Evolutionary conservation across 92 coral and sea anemone genomes (phyloP), one percentile per base, ranked within the genome.

Genomic region (Parazoanthus swiftii): DNA sequence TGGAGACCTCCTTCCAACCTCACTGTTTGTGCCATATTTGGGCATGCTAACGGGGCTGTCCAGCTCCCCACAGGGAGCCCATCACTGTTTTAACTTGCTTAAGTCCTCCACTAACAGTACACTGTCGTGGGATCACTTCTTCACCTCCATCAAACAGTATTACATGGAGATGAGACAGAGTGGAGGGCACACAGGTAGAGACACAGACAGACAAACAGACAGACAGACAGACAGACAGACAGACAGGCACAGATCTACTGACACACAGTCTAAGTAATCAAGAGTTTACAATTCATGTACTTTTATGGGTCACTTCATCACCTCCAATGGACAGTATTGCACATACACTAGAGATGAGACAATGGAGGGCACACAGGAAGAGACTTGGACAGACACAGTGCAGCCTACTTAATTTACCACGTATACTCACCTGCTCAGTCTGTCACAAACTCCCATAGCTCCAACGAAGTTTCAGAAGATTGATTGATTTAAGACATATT

Each of bases 91-190:
- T 74, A 96, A 96, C 81, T 89, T 96, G 84, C 93, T 96, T 75
- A 95, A 95, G 90, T 93, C 95, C 21, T 91, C 93, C 8, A 95
- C 98, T 18, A 96, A 96, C 80, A 93, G 90, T 21, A 91, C 94
- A 33, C 63, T 96, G 38, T 93, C 98, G 10, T 96, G 98, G 98
- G 98, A 95, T 77, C 98, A 96, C 89, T 96, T 95, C 93, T 96
- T 96, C 72, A 93, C 96, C 20, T 95, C 98, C 4, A 88, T 96
- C 56, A 96, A 96, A 82, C 98, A 94, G 72, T 96, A 96, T 88
- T 96, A 92, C 87, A 91, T 95, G 91, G 98, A 95, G 81, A 89
- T 96, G 59, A 89, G 98, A 44, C 98, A 96, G 63, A 95, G 92
- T 89, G 90, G 94, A 54, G 92, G 93, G 1, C 93, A 88, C 66